These are phyloP conservation scores for Bos taurus DNA, from an alignment of 2,113 vertebrate species.

Conservation along the genomic window ARS-UCD2.0 NC_037357.1:19070001-19070500, in stretches of 20 bases:
- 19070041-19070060: background rate
- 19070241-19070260: background rate
- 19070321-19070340: background rate
- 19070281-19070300: background rate
- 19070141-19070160: background rate
- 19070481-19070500: rapidly evolving
- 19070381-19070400: background rate
- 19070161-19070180: background rate
- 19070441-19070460: too few species aligned
- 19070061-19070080: background rate
- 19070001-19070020: background rate
- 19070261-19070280: background rate
- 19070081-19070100: background rate
- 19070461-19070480: too few species aligned
- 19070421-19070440: rapidly evolving
- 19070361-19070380: background rate
- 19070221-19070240: background rate
- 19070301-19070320: background rate
- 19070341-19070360: too few species aligned
- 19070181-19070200: background rate
- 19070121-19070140: background rate
- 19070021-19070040: background rate
- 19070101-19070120: background rate
- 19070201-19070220: background rate
- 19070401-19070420: background rate